Evolutionary conservation across 2,797 vertebrate species (phyloP).

Genomic region (Pipistrellus pipistrellus): DNA sequence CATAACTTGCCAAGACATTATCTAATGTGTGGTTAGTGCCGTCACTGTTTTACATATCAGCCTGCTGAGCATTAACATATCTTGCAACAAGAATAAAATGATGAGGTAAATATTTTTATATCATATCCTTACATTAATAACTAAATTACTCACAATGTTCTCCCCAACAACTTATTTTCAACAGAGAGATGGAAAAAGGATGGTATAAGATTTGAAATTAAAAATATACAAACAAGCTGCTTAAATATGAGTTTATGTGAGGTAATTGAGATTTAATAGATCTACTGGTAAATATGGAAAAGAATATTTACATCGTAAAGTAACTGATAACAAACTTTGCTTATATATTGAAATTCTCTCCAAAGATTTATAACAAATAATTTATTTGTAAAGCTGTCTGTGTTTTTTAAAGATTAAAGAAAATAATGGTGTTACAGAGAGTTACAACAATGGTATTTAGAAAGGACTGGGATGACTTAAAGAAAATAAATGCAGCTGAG

Average conservation of each 20-base stretch:
- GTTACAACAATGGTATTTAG: constrained; percentile 81
- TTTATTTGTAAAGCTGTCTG: constrained; percentile 67
- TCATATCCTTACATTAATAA: constrained; percentile 82
- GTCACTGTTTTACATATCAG: constrained; percentile 85
- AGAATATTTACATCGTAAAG: background rate
- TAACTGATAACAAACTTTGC: background rate
- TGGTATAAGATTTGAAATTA: constrained; percentile 69
- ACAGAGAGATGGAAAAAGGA: background rate
- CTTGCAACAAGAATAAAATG: constrained; percentile 89
- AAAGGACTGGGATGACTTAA: constrained; percentile 81
- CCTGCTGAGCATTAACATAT: constrained; percentile 90
- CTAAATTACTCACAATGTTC: constrained; percentile 77
- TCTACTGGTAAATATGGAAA: constrained; percentile 1
- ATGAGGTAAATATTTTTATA: constrained; percentile 86
- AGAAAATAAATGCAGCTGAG: constrained; percentile 82
- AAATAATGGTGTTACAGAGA: constrained; percentile 71
- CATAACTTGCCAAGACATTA: constrained; percentile 89
- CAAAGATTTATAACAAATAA: background rate
- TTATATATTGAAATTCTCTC: constrained; percentile 4
- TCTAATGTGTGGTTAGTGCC: constrained; percentile 87
- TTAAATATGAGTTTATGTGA: background rate
- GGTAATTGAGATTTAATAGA: constrained; percentile 34
- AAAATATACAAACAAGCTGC: constrained; percentile 64
- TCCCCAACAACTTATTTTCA: constrained; percentile 73
- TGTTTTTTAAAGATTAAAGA: constrained; percentile 79